phyloP scores from a whole-genome alignment of 2,113 vertebrate species.

The Tautogolabrus adspersus region DNA sequence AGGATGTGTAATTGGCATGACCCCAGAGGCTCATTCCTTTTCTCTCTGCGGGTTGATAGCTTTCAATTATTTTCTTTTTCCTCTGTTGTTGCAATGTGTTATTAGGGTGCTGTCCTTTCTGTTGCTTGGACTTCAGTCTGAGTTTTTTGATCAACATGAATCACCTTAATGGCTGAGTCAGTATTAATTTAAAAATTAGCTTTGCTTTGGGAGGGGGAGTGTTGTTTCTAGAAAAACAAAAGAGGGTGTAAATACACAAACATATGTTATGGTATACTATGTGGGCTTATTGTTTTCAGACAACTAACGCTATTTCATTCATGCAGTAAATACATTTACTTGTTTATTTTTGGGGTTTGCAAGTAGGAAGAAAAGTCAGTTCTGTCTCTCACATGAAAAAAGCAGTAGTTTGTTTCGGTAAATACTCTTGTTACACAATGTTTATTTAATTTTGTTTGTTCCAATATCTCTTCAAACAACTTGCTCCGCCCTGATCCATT shows the following conservation, averaged over 20 bases:
- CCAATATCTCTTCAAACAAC: conserved; percentile 2
- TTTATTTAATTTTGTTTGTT: not conserved
- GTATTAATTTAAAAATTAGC: not conserved
- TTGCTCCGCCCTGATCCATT: not conserved
- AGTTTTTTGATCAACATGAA: not conserved
- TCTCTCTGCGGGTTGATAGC: conserved; percentile 7
- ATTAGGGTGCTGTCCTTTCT: conserved; percentile 27
- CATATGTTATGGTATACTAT: not conserved
- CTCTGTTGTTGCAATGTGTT: conserved; percentile 45
- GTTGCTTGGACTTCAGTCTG: not conserved
- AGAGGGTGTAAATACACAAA: not conserved
- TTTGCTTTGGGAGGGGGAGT: not conserved
- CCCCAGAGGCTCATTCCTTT: conserved; percentile 9
- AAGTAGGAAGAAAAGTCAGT: not conserved
- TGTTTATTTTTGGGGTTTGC: not conserved
- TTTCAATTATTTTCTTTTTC: conserved; percentile 55
- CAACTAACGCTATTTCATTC: not conserved
- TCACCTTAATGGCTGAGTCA: conserved; percentile 26
- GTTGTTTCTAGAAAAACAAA: not conserved
- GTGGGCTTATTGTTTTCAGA: not conserved
- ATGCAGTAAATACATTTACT: not conserved
- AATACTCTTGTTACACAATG: not conserved
- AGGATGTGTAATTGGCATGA: conserved; percentile 44
- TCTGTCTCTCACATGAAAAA: too few species aligned
- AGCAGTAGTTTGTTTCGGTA: too few species aligned